These are phyloP conservation scores for Perca flavescens DNA, from an alignment of 2,113 vertebrate genomes.

Conservation along the genomic window DNA sequence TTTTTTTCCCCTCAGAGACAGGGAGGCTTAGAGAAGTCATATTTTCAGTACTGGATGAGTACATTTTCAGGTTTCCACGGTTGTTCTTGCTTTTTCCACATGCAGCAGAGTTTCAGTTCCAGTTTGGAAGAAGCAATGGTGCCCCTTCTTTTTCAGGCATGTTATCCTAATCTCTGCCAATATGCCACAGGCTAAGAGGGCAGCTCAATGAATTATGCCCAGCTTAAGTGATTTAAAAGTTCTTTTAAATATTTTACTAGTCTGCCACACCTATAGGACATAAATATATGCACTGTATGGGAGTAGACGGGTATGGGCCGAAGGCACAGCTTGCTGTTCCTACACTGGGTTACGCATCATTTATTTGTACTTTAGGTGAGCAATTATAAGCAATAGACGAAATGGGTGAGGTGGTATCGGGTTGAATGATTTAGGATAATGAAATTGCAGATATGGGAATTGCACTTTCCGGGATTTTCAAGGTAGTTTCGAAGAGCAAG, in stretches of 20 bases:
- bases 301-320: conserved; percentile 30
- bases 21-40: conserved; percentile 10
- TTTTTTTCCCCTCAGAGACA: conserved; percentile 13
- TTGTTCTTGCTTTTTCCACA: conserved; percentile 62
- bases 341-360: conserved; percentile 28
- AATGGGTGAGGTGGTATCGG: conserved; percentile 40
- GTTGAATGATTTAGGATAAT: conserved; percentile 60
- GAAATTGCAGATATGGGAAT: conserved; percentile 64
- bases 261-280: conserved; percentile 39
- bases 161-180: conserved; percentile 55
- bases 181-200: conserved; percentile 59
- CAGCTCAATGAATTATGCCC: conserved; percentile 64
- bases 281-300: conserved; percentile 15
- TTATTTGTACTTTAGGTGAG: conserved; percentile 59
- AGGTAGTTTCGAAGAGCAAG: conserved; percentile 11
- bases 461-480: conserved; percentile 13
- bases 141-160: conserved; percentile 39
- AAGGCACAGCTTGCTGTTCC: conserved; percentile 25
- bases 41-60: conserved; percentile 32
- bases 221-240: conserved; percentile 74
- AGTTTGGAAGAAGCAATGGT: conserved; percentile 37
- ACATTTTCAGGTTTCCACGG: conserved; percentile 45
- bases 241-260: conserved; percentile 67
- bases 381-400: conserved; percentile 49
- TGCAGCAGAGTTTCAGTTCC: conserved; percentile 51